A percentile compares a stretch with the other conserved stretches of the same genome.
Conservation (phyloP, 2,888 invertebrate genomes). For the Aradus depressus region DNA sequence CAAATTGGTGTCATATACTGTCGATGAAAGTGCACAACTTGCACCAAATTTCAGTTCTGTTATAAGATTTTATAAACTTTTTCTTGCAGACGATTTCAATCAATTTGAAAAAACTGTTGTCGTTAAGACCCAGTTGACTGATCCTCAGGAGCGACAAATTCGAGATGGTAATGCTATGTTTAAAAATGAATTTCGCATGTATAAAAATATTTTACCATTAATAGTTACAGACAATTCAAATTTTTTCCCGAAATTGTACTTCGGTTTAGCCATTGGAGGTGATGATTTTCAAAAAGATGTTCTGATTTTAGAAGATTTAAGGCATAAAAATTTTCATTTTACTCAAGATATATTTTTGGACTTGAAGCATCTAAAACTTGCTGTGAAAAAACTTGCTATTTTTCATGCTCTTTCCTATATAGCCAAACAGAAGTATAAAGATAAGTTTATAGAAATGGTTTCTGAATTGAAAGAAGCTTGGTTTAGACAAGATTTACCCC, state of each 20-base stretch:
- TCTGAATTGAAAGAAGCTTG: background rate
- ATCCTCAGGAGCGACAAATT: conserved; percentile 1
- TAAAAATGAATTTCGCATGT: conserved; percentile 25
- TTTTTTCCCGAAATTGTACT: conserved; percentile 26
- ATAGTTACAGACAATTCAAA: conserved; percentile 16
- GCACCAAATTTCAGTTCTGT: background rate
- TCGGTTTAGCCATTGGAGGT: conserved; percentile 15
- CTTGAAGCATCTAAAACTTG: conserved; percentile 31
- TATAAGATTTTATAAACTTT: background rate
- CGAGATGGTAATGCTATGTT: conserved; percentile 22
- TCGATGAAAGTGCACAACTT: background rate
- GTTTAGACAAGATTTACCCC: background rate
- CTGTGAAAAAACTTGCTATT: conserved; percentile 30
- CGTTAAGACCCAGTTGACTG: conserved; percentile 20
- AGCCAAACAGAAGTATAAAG: conserved; percentile 24
- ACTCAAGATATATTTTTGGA: conserved; percentile 32
- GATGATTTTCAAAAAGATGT: conserved; percentile 16
- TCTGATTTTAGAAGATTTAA: conserved; percentile 33
- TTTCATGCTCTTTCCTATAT: conserved; percentile 35
- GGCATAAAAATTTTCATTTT: conserved; percentile 29
- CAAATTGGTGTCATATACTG: background rate
- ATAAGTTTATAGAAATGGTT: background rate
- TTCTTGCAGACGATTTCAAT: background rate
- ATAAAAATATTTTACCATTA: conserved; percentile 25
- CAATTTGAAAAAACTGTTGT: conserved; percentile 8